Conservation (phyloP, 1,140 invertebrate genomes). For the Micrasema longulum region DNA sequence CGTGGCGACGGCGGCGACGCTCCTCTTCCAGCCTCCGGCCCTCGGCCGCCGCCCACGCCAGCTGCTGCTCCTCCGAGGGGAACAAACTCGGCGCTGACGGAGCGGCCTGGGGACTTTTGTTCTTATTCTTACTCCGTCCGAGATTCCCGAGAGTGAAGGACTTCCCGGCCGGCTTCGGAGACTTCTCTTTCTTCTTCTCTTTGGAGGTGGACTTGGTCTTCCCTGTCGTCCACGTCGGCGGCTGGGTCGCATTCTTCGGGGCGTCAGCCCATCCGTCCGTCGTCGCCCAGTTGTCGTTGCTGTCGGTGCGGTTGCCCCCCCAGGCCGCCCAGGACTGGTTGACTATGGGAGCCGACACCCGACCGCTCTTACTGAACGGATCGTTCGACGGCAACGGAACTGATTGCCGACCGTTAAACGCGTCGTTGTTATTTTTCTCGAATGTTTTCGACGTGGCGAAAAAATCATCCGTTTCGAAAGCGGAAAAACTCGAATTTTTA, state of each 20-base stretch:
- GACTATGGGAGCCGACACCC: conserved; percentile 44
- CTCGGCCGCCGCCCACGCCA: conserved; percentile 71
- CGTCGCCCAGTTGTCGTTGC: conserved; percentile 59
- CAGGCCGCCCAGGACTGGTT: conserved; percentile 60
- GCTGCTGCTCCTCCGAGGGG: conserved; percentile 68
- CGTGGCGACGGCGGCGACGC: conserved; percentile 61
- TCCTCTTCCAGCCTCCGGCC: conserved; percentile 65
- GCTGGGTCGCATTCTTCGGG: neutral
- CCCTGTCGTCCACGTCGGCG: conserved; percentile 52
- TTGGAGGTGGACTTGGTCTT: conserved; percentile 53
- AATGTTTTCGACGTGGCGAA: conserved; percentile 54
- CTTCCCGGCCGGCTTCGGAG: conserved; percentile 60
- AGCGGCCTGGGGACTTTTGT: conserved; percentile 7
- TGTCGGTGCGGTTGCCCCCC: conserved; percentile 59
- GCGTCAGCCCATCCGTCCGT: conserved; percentile 51
- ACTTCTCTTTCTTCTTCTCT: conserved; percentile 62
- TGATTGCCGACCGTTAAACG: conserved; percentile 60
- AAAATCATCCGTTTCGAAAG: conserved; percentile 63
- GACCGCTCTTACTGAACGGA: conserved; percentile 58
- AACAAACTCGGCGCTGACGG: conserved; percentile 40
- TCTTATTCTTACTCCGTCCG: conserved; percentile 57
- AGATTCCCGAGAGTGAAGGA: conserved; percentile 58
- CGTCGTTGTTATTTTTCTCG: conserved; percentile 52
- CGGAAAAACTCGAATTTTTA: conserved; percentile 52
- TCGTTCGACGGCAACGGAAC: conserved; percentile 60